Evolutionary conservation across 2,888 invertebrate genomes (phyloP).

Genomic region (Holacanthella duospinosa): DNA sequence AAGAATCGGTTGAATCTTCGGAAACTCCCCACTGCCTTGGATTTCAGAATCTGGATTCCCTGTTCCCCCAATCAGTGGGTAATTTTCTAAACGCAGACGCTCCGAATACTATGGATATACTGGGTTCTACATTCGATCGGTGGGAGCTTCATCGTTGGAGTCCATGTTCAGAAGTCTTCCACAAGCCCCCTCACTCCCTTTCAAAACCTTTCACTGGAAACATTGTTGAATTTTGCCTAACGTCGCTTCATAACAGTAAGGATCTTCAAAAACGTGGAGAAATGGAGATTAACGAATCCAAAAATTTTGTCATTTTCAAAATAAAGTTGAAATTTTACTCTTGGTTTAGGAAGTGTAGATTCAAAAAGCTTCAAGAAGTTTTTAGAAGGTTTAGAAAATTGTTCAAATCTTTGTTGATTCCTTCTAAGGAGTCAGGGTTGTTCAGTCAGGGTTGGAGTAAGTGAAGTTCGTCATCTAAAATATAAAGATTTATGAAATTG

Average conservation of each 20-base stretch:
- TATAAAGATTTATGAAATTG: too few species aligned
- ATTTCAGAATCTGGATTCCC: neutral
- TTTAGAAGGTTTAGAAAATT: neutral
- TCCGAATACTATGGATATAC: neutral
- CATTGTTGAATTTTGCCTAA: neutral
- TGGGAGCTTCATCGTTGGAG: neutral
- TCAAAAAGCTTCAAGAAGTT: neutral
- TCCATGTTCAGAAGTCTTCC: neutral
- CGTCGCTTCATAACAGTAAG: neutral
- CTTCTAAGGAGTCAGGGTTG: too few species aligned
- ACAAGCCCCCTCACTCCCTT: neutral
- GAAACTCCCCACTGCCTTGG: neutral
- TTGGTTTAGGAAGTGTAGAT: neutral
- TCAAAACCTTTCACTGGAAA: neutral
- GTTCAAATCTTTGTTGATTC: too few species aligned
- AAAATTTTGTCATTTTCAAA: neutral
- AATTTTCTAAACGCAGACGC: neutral
- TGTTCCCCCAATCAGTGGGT: neutral
- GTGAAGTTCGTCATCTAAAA: neutral
- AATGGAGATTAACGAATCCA: too few species aligned
- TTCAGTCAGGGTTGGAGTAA: too few species aligned
- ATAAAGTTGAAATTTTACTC: neutral
- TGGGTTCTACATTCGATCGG: neutral
- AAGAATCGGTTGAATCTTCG: too few species aligned
- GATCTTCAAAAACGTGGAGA: neutral